Base-by-base conservation (phyloP, 1,140 invertebrate genomes). In the Nomia melanderi region DNA sequence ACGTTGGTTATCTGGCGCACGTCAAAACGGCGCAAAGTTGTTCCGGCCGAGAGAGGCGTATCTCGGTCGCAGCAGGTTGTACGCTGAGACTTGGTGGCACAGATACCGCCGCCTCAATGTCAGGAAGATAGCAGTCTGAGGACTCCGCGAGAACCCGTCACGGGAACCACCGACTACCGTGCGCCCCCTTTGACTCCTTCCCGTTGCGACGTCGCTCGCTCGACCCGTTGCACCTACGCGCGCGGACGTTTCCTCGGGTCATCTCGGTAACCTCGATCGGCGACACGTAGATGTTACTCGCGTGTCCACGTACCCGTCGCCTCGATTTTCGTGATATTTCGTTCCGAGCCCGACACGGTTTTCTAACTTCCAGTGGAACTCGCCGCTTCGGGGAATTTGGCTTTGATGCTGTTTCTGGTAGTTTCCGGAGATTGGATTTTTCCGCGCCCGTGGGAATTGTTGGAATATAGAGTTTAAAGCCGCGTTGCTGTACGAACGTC, bases 21-120 rank as follows among this genome's bases (percentile, higher is more conserved):
- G 90, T 90, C 89, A 90, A 90, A 91, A 90, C 84, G 88, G 83
- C 75, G 86, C 87, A 89, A 91, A 91, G 88, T 91, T 90, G 87
- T 84, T 82, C 77, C 79, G 82, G 81, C 65, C 67, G 82, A 79
- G 77, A 73, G 71, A 83, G 74, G 75, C 80, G 60, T 90, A 88
- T 90, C 87, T 90, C 84, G 78, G 79, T 81, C 78, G 86, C 82
- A 83, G 87, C 88, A 90, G 88, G 86, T 89, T 89, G 84, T 84
- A 83, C 82, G 81, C 82, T 78, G 85, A 75, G 85, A 84, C 82
- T 86, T 84, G 84, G 83, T 88, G 84, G 85, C 86, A 89, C 88
- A 87, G 88, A 90, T 90, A 89, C 87, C 78, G 86, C 75, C 85
- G 85, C 86, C 78, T 90, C 89, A 90, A 89, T 89, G 88, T 90